Evolutionary conservation across 92 coral and sea anemone genomes (phyloP).

Genomic region (Meandrina meandrites): DNA sequence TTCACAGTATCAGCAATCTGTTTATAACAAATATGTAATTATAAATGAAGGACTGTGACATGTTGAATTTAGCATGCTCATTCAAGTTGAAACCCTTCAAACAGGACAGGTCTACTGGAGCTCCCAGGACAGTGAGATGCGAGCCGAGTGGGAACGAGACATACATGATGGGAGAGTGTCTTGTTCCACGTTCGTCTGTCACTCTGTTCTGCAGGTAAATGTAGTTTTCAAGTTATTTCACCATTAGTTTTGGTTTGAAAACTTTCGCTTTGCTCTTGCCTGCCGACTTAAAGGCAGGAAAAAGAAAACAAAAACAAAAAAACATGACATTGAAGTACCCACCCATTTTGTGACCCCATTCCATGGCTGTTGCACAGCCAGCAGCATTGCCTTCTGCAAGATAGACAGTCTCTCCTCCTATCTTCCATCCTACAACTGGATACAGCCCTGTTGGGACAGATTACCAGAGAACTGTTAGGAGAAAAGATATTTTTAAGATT

Average conservation of each 20-base stretch:
- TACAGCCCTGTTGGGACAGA: conserved; percentile 70
- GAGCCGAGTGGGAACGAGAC: neutral
- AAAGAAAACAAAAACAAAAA: too few species aligned
- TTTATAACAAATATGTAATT: neutral
- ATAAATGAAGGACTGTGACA: neutral
- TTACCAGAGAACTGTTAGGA: neutral
- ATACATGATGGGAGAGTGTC: neutral
- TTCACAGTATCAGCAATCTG: neutral
- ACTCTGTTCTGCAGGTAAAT: too few species aligned
- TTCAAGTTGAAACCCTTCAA: neutral
- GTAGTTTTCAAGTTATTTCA: too few species aligned
- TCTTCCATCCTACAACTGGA: conserved; percentile 96
- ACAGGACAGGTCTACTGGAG: neutral
- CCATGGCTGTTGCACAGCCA: conserved; percentile 90
- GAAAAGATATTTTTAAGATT: too few species aligned
- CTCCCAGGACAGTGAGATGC: neutral
- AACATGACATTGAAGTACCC: neutral
- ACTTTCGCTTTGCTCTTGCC: too few species aligned
- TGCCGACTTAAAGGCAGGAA: too few species aligned
- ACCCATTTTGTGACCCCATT: conserved; percentile 96
- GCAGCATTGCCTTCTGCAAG: conserved; percentile 91
- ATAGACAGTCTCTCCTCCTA: conserved; percentile 86
- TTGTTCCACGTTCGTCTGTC: neutral
- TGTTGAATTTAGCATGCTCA: neutral
- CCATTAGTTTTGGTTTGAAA: too few species aligned